Evolutionary conservation across 2,888 invertebrate species (phyloP), one percentile per base, ranked within the genome.

Genomic region (Odontomyia ornata): DNA sequence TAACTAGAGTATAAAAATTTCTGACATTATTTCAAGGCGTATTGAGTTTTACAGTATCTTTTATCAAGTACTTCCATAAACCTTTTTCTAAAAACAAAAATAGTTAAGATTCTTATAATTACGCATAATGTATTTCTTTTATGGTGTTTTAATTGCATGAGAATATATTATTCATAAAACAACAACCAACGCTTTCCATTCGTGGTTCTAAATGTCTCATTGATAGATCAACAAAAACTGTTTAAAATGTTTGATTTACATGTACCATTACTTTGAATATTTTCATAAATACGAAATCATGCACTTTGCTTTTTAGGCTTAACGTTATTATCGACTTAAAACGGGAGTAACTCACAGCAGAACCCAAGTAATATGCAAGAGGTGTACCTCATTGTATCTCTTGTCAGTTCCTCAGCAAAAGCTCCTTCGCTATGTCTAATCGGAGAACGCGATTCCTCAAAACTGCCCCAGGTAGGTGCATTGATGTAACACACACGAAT

Each of bases 371-470:
- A 80, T 80, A 65, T 78, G 79, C 67, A 80, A 79, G 83, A 82
- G 82, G 84, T 86, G 88, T 89, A 99, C 99, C 98, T 99, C 98
- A 93, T 99, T 98, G 92, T 98, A 99, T 97, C 99, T 99, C 92
- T 98, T 96, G 93, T 99, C 98, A 86, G 99, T 90, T 99, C 99
- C 91, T 99, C 99, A 89, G 99, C 99, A 88, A 99, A n/a, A n/a
- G n/a, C n/a, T n/a, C n/a, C n/a, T n/a, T n/a, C n/a, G n/a, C n/a
- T n/a, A n/a, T n/a, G n/a, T n/a, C n/a, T n/a, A n/a, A n/a, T n/a
- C n/a, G n/a, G n/a, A n/a, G n/a, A n/a, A n/a, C n/a, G n/a, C n/a
- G n/a, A n/a, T n/a, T n/a, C n/a, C n/a, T n/a, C n/a, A n/a, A n/a
- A n/a, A n/a, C n/a, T n/a, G n/a, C n/a, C n/a, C n/a, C n/a, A n/a